Evolutionary conservation across 2,113 vertebrate genomes (phyloP), one percentile per base, ranked within the genome.

Genomic region (Acrocephalus kingi): DNA sequence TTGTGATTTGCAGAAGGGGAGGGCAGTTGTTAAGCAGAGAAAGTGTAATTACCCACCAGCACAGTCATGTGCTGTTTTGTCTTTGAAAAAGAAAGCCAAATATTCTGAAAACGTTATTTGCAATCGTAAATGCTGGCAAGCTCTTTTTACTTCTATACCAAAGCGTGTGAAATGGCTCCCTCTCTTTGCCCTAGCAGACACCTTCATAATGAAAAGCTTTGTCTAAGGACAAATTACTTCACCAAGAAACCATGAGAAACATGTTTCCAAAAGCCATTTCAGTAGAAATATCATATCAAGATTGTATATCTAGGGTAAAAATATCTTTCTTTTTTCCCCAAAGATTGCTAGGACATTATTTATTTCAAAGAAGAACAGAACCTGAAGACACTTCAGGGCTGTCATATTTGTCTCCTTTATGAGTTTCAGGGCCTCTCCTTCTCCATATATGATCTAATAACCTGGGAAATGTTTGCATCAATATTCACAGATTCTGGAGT

Each of bases 241-340:
- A 72, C 33, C 51, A 69, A 88, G 49, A 69, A 58, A 46, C 15
- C 20, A 28, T 18, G 24, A 78, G 11, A 56, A 54, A 78, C 6
- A 4, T 17, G 5, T 76, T 89, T 82, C 41, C 39, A 55, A 84
- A 74, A 66, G 64, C 30, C 5, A 43, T 52, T 89, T 51, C 23
- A 54, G 35, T 9, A 77, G 19, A 63, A 72, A 61, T 39, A 24
- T 35, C 31, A 14, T 39, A 43, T 9, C 19, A 84, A 6, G 81
- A 52, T 28, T 51, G 6, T 35, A 58, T 75, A 54, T 35, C 2
- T 37, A 73, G 15, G 5, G 21, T 58, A 58, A 82, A 93, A 80
- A 11, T 2, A 2, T 10, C 5, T 17, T 58, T 12, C 7, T 48
- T 59, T 52, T 28, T 21, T 0, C 13, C 13, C 4, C 13, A 28